These are phyloP conservation scores for Chiropotes sagulatus DNA, from an alignment of 2,797 vertebrate species.

Conservation along the genomic window DNA sequence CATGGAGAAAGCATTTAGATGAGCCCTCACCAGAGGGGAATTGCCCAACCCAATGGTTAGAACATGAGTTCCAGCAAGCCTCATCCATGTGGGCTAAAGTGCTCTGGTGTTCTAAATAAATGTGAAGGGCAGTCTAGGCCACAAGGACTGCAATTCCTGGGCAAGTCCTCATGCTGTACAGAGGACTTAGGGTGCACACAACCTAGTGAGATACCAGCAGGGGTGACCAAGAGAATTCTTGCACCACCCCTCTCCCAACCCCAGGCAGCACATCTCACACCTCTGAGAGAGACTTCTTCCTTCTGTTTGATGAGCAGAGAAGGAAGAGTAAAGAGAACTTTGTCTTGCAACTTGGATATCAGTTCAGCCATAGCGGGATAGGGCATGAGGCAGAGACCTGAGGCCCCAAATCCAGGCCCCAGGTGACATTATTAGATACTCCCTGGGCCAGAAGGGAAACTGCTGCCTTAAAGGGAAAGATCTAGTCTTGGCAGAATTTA, in stretches of 20 bases:
- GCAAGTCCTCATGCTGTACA: neutral
- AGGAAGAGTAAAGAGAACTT: neutral
- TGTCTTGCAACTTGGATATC: neutral
- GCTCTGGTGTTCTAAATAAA: neutral
- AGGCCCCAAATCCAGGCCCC: too few relatives aligned
- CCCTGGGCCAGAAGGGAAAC: too few relatives aligned
- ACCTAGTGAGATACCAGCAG: neutral
- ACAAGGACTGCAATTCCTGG: neutral
- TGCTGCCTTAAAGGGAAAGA: too few relatives aligned
- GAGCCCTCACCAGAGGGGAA: neutral
- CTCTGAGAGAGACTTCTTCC: neutral
- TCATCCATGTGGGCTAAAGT: neutral
- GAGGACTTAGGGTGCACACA: neutral
- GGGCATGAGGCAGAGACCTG: too few relatives aligned
- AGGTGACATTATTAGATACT: too few relatives aligned
- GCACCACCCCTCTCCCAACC: neutral
- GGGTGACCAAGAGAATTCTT: neutral
- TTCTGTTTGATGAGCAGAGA: neutral
- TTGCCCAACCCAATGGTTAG: neutral
- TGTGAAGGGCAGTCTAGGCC: neutral
- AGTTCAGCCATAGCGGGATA: neutral
- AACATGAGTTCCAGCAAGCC: neutral
- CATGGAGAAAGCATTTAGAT: neutral
- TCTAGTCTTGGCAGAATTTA: too few relatives aligned
- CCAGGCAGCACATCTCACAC: neutral